phyloP scores from a whole-genome alignment of 2,797 vertebrate genomes.

The Atherinosoma microstoma region DNA sequence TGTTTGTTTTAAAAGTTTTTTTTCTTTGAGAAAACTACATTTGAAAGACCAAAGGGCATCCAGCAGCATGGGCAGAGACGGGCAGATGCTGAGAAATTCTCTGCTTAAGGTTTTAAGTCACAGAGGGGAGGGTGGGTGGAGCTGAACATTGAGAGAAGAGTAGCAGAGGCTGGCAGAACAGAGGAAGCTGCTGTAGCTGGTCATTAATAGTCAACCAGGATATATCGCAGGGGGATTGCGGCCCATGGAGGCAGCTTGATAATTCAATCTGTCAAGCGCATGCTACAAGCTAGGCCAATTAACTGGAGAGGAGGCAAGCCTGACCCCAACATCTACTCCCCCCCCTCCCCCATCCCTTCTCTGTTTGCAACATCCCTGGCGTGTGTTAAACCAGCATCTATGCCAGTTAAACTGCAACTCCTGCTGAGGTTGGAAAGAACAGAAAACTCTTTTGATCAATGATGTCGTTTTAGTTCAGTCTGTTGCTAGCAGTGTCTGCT shows the following conservation, averaged over 20 bases:
- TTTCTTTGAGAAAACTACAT: constrained; percentile 21
- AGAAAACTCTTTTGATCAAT: constrained; percentile 21
- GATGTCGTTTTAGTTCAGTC: constrained; percentile 31
- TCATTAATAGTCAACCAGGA: constrained; percentile 83
- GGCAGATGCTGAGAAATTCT: constrained; percentile 33
- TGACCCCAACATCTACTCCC: constrained; percentile 65
- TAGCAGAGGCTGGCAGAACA: constrained; percentile 42
- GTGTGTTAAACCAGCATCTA: constrained; percentile 72
- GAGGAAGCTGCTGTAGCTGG: constrained; percentile 64
- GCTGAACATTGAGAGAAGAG: constrained; percentile 38
- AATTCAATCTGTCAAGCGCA: constrained; percentile 83
- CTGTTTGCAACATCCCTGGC: constrained; percentile 61
- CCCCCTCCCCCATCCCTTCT: constrained; percentile 35
- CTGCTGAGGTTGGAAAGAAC: constrained; percentile 58
- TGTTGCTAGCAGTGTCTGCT: constrained; percentile 35
- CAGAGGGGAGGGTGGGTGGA: constrained; percentile 4
- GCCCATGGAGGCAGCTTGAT: constrained; percentile 79
- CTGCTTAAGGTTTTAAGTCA: constrained; percentile 49
- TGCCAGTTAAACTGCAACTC: constrained; percentile 71
- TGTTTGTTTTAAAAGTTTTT: constrained; percentile 29
- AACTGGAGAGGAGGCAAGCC: constrained; percentile 78
- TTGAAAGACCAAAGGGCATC: constrained; percentile 53
- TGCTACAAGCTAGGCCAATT: constrained; percentile 81
- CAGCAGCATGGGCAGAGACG: constrained; percentile 36
- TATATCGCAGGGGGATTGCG: constrained; percentile 71